A percentile compares a stretch with the other conserved stretches of the same genome.
Evolutionary conservation across 2,113 vertebrate genomes (phyloP).

Genomic region (Leiothrix lutea): DNA sequence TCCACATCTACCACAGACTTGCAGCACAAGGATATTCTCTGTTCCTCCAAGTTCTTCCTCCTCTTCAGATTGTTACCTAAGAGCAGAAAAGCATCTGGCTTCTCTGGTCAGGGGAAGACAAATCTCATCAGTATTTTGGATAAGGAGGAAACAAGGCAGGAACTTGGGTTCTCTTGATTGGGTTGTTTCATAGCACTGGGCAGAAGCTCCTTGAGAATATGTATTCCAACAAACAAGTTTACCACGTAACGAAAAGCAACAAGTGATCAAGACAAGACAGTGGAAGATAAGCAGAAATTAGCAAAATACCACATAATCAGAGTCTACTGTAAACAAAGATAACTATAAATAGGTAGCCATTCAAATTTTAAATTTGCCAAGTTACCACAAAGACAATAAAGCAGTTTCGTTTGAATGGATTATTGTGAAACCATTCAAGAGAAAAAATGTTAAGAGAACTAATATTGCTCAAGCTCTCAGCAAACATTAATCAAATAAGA

Average conservation of each 20-base stretch:
- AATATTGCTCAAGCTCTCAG: background rate
- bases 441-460: background rate
- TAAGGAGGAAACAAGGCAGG: background rate
- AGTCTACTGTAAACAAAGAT: background rate
- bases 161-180: background rate
- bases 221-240: background rate
- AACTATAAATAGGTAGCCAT: background rate
- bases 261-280: background rate
- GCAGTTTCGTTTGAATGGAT: background rate
- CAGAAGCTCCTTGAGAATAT: background rate
- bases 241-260: background rate
- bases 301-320: background rate
- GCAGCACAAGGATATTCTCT: background rate
- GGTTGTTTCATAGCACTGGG: background rate
- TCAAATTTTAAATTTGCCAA: background rate
- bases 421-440: background rate
- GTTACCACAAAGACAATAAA: background rate
- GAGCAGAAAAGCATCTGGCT: background rate
- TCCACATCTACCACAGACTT: background rate
- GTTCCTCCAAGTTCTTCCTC: background rate
- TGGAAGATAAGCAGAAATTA: background rate
- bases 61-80: fast-evolving
- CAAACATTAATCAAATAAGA: background rate
- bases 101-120: background rate
- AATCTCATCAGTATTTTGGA: background rate